A percentile compares a stretch with the other conserved stretches of the same genome.
These are phyloP conservation scores for Callionymus lyra DNA, from an alignment of 2,113 vertebrate species.

Conservation along the genomic window DNA sequence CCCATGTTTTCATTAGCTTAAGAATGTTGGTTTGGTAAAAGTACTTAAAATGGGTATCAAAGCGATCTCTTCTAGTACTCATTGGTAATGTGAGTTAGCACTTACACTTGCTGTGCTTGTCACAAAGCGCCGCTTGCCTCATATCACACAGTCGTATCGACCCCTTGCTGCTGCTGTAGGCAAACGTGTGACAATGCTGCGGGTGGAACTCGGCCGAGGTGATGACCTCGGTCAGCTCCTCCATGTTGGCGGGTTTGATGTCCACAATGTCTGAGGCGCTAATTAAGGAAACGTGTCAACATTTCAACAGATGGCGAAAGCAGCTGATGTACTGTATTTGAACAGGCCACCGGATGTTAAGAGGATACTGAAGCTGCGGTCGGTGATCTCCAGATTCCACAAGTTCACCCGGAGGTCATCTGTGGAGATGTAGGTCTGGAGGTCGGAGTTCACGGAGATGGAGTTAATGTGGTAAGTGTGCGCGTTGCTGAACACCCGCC, in stretches of 20 bases:
- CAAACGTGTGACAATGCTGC: slow-evolving; percentile 90
- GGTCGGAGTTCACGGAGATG: slow-evolving; percentile 95
- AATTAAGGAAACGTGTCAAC: slow-evolving; percentile 66
- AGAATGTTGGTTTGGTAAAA: no score
- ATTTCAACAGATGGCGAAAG: neutral
- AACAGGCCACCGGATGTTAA: neutral
- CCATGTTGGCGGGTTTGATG: slow-evolving; percentile 95
- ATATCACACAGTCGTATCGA: slow-evolving; percentile 94
- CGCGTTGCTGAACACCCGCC: slow-evolving; percentile 86
- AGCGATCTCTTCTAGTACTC: no score
- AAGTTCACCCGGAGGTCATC: slow-evolving; percentile 94
- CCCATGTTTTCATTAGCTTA: no score
- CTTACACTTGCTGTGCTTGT: slow-evolving; percentile 95
- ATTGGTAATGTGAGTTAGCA: slow-evolving; percentile 7
- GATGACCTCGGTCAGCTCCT: slow-evolving; percentile 94
- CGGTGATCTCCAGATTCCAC: slow-evolving; percentile 95
- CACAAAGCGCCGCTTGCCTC: slow-evolving; percentile 83
- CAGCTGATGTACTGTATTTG: no score
- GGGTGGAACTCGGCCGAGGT: slow-evolving; percentile 91
- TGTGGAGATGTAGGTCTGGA: slow-evolving; percentile 92
- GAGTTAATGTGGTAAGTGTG: slow-evolving; percentile 98
- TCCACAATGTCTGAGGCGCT: slow-evolving; percentile 84
- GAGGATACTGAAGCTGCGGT: slow-evolving; percentile 98
- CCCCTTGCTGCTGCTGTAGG: slow-evolving; percentile 97
- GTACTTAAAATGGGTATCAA: no score